phyloP scores from a whole-genome alignment of 1,140 invertebrate genomes.

The Lepidostoma basale region DNA sequence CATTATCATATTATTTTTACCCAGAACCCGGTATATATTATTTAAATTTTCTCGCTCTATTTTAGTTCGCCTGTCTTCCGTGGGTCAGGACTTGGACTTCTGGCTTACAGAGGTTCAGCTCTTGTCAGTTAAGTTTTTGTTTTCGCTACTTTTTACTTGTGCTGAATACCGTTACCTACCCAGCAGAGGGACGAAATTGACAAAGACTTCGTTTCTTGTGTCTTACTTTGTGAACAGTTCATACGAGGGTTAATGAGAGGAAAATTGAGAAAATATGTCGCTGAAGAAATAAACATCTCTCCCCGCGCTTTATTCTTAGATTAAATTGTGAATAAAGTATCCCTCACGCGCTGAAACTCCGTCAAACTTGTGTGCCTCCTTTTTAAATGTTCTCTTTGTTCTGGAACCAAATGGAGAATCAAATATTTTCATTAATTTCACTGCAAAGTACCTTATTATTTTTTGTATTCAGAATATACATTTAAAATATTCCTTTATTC shows the following conservation, averaged over 20 bases:
- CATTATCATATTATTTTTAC: background rate
- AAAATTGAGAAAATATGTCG: conserved; percentile 42
- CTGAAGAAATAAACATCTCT: conserved; percentile 16
- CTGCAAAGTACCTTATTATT: background rate
- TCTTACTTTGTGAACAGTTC: conserved; percentile 29
- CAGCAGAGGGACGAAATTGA: conserved; percentile 38
- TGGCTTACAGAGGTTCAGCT: too few species aligned
- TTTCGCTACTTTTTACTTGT: background rate
- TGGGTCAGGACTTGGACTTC: too few species aligned
- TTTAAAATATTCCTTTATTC: too few species aligned
- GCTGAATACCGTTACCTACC: conserved; percentile 1
- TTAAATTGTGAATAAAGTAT: conserved; percentile 6
- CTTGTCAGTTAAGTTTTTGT: conserved; percentile 9
- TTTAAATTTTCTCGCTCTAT: background rate
- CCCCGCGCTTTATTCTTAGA: background rate
- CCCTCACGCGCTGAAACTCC: background rate
- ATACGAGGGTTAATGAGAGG: conserved; percentile 31
- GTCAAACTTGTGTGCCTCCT: background rate
- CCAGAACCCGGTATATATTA: background rate
- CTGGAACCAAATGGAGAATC: background rate
- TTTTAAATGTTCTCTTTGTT: background rate
- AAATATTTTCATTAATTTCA: conserved; percentile 7
- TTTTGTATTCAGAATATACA: too few species aligned
- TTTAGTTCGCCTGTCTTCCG: background rate
- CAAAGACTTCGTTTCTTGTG: conserved; percentile 39